Conservation (phyloP, 2,113 vertebrate species). For the Pongo pygmaeus region DNA sequence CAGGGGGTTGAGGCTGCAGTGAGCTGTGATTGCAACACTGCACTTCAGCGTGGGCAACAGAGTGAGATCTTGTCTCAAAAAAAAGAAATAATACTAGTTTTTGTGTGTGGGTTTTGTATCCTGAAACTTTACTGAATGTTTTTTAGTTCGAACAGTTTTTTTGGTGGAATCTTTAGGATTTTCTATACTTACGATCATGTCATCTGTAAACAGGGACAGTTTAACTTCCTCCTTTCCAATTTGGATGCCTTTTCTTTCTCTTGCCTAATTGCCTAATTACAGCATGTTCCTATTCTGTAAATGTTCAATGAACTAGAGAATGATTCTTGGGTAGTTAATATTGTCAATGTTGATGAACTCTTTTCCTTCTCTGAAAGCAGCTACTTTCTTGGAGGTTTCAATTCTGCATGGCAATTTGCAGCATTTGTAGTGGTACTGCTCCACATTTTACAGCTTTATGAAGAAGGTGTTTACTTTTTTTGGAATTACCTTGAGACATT, state of each 20-base stretch:
- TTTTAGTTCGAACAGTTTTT: neutral
- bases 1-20: too few species aligned
- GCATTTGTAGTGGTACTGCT: conserved; percentile 89
- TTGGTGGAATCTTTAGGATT: neutral
- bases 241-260: neutral
- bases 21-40: too few species aligned
- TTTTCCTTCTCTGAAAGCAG: conserved; percentile 88
- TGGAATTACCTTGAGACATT: conserved; percentile 88
- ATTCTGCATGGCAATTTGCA: conserved; percentile 90
- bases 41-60: too few species aligned
- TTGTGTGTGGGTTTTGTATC: neutral
- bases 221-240: neutral
- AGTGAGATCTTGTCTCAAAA: too few species aligned
- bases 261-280: neutral
- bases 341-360: conserved; percentile 75
- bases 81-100: too few species aligned
- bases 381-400: conserved; percentile 86
- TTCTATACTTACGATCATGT: neutral
- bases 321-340: conserved; percentile 66
- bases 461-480: conserved; percentile 93
- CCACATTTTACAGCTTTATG: conserved; percentile 89
- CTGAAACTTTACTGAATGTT: neutral
- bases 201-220: neutral
- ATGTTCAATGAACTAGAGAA: conserved; percentile 73
- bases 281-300: conserved; percentile 69